Evolutionary conservation across 2,797 vertebrate species (phyloP).

Genomic region (Moxostoma hubbsi): DNA sequence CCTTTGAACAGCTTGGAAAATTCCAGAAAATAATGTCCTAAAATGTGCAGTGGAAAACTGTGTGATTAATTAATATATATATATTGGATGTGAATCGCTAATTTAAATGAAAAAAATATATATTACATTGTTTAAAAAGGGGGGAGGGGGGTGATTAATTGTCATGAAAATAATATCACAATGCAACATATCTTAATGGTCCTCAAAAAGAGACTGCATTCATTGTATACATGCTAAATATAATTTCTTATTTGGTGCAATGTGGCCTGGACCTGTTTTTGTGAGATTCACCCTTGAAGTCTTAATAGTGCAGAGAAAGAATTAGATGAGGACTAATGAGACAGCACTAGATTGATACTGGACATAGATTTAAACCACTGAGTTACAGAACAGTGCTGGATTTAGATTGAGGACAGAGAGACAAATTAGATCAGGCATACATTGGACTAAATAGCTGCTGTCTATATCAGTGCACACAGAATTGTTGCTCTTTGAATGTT

Average conservation of each 20-base stretch:
- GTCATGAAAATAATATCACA: neutral
- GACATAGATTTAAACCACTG: constrained; percentile 57
- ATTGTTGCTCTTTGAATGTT: constrained; percentile 65
- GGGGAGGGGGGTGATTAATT: neutral
- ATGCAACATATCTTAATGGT: neutral
- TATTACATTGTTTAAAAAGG: too few species aligned
- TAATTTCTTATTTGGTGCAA: neutral
- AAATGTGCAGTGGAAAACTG: too few species aligned
- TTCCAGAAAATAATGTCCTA: too few species aligned
- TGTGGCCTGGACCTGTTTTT: constrained; percentile 37
- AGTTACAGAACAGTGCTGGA: constrained; percentile 49
- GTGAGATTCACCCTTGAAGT: constrained; percentile 70
- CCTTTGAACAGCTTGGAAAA: too few species aligned
- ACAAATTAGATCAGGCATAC: constrained; percentile 58
- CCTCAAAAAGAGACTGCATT: constrained; percentile 10
- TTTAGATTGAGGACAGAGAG: constrained; percentile 57
- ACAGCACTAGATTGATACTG: constrained; percentile 44
- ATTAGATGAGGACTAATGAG: constrained; percentile 55
- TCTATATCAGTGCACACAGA: constrained; percentile 53
- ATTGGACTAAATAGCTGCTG: constrained; percentile 61
- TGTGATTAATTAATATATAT: too few species aligned
- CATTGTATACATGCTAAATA: too few species aligned
- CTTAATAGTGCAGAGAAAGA: constrained; percentile 46
- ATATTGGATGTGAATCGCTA: too few species aligned
- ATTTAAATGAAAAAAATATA: too few species aligned